A percentile compares a stretch with the other conserved stretches of the same genome.
These are phyloP conservation scores for Chrysomela aeneicollis DNA, from an alignment of 2,888 invertebrate species.

Conservation along the genomic window DNA sequence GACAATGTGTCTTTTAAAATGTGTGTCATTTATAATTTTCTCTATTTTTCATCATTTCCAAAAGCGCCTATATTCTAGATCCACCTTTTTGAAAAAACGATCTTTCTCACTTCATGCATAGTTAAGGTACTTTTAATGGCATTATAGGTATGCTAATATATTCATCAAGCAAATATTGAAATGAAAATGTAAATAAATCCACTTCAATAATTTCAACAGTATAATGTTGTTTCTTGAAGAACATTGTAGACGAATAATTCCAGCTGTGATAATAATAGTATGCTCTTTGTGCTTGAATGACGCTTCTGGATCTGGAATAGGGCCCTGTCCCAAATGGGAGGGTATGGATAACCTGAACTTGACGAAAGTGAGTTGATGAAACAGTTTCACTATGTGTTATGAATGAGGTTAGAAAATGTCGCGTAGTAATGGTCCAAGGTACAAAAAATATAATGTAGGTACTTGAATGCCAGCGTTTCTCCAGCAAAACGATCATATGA, in stretches of 20 bases:
- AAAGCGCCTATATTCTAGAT: too few relatives aligned
- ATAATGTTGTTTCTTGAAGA: constrained; percentile 38
- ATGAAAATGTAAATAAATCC: constrained; percentile 32
- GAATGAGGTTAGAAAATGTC: constrained; percentile 20
- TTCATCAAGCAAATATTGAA: constrained; percentile 32
- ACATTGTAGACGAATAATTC: constrained; percentile 30
- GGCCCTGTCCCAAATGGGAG: constrained; percentile 73
- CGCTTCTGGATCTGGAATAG: constrained; percentile 64
- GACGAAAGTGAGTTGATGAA: constrained; percentile 65
- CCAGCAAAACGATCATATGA: too few relatives aligned
- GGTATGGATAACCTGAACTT: constrained; percentile 73
- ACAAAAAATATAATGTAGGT: background rate
- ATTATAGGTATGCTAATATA: constrained; percentile 28
- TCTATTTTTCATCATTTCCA: too few relatives aligned
- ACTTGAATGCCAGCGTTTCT: too few relatives aligned
- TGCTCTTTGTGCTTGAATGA: constrained; percentile 34
- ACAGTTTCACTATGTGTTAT: background rate
- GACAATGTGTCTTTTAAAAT: too few relatives aligned
- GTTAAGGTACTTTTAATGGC: background rate
- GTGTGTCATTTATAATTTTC: too few relatives aligned
- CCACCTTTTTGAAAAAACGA: background rate
- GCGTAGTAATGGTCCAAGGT: constrained; percentile 9
- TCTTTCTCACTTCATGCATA: background rate
- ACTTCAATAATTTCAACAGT: constrained; percentile 32
- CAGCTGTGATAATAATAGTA: constrained; percentile 34